Evolutionary conservation across 2,113 vertebrate genomes (phyloP), one percentile per base, ranked within the genome.

Genomic region (Semnornis frantzii): DNA sequence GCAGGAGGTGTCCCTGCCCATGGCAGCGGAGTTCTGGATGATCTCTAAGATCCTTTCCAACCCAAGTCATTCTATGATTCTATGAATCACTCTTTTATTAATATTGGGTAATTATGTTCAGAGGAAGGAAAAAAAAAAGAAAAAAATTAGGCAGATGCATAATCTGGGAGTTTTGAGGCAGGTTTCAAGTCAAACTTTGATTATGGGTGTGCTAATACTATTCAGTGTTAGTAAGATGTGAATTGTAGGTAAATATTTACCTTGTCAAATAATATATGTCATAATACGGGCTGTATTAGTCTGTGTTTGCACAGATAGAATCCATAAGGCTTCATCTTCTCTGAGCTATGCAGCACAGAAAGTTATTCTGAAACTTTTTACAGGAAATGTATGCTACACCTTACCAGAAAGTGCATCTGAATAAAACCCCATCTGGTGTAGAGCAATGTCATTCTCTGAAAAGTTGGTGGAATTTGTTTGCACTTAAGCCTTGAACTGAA

Each of bases 401-500:
- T 62, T 80, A 80, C 46, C 62, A 83, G 42, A 82, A 85, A 78
- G 25, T 18, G 11, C 23, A 94, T 39, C 58, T 87, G 70, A 91
- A 92, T 87, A 73, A 81, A 85, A 85, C 4, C 13, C 52, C 0
- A 0, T 48, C 42, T 64, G 13, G 20, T 82, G 14, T 71, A 90
- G 88, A 72, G 64, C 33, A 90, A 60, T 52, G 33, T 5, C 9
- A 14, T 48, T n/a, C 54, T 64, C 63, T 18, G 15, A 72, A 83
- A 94, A 90, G 89, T 84, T 79, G 46, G 54, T 77, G 54, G 31
- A 25, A 80, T 86, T 93, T 87, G 31, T 64, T 81, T 30, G 19
- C 37, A 60, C 82, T 92, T 88, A 85, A 85, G 71, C 34, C n/a
- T 75, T 84, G 58, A 91, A 87, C 33, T 34, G n/a, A 90, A 86